Percentiles rank a stretch among this genome's conserved stretches.
phyloP scores from a whole-genome alignment of 2,113 vertebrate genomes.

The Petrocephalus microphthalmus region DNA sequence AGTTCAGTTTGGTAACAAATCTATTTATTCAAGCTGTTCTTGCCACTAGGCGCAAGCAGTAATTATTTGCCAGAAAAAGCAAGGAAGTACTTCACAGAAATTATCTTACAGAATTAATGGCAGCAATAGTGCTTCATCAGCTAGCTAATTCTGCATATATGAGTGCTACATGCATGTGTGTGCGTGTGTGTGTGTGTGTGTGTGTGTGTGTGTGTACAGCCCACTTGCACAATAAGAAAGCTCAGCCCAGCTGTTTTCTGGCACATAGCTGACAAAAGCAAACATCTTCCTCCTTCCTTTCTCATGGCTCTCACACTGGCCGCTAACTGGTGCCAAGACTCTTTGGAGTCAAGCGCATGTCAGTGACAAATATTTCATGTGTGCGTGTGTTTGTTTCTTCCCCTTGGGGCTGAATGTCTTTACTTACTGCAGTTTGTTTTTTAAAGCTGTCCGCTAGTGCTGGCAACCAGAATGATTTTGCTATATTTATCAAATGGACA shows the following conservation, averaged over 20 bases:
- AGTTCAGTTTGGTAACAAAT: background rate
- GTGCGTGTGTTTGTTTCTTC: background rate
- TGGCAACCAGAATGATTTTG: background rate
- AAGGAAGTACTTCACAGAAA: background rate
- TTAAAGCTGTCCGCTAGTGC: background rate
- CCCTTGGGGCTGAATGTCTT: background rate
- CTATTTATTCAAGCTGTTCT: background rate
- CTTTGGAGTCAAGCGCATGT: background rate
- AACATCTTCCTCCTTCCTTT: slow-evolving; percentile 10
- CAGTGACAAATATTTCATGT: background rate
- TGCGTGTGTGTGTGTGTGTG: background rate
- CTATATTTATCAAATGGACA: background rate
- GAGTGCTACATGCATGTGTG: background rate
- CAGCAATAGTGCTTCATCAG: background rate
- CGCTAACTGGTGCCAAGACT: background rate
- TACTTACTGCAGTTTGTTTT: background rate
- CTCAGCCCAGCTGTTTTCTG: background rate
- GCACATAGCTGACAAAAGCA: background rate
- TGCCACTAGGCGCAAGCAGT: background rate
- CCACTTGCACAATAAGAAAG: background rate
- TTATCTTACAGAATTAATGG: background rate
- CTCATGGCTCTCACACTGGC: background rate
- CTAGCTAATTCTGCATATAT: background rate
- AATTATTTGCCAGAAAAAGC: background rate
- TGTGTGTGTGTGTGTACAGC: background rate